A percentile compares a stretch with the other conserved stretches of the same genome.
Conservation (phyloP, 2,797 vertebrate genomes). For the Tarsius wallacei region DNA sequence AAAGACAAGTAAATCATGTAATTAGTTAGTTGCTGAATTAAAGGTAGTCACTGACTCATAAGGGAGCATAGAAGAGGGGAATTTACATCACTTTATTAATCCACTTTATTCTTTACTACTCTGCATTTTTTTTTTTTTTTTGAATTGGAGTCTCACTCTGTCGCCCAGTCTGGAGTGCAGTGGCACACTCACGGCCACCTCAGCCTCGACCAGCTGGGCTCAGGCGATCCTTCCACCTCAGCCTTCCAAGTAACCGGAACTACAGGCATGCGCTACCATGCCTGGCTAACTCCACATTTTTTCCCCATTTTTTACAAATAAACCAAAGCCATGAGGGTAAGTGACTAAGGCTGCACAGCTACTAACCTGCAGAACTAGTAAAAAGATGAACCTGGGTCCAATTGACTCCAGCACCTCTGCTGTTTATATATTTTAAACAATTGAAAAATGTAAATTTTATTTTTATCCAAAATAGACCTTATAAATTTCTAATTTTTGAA, state of each 20-base stretch:
- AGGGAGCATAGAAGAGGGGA: not conserved
- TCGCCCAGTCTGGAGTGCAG: too few species aligned
- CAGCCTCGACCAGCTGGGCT: too few species aligned
- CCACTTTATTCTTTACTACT: not conserved
- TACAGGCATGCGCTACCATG: too few species aligned
- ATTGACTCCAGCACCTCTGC: not conserved
- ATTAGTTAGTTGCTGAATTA: slow-evolving; percentile 20
- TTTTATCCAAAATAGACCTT: not conserved
- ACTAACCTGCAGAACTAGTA: not conserved
- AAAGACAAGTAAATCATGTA: not conserved
- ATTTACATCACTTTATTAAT: slow-evolving; percentile 31
- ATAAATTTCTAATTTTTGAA: slow-evolving; percentile 50
- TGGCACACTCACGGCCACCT: too few species aligned
- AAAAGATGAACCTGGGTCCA: not conserved
- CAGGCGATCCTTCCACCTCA: too few species aligned
- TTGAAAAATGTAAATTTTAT: slow-evolving; percentile 36
- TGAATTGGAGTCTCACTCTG: too few species aligned
- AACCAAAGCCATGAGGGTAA: not conserved
- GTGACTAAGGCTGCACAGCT: not conserved
- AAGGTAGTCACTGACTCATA: not conserved
- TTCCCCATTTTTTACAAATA: slow-evolving; percentile 46
- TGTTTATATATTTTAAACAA: slow-evolving; percentile 33
- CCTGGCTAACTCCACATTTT: not conserved
- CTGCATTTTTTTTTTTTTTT: not conserved
- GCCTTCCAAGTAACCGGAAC: too few species aligned